phyloP scores from a whole-genome alignment of 2,888 invertebrate genomes.

The Apodemia duryi region DNA sequence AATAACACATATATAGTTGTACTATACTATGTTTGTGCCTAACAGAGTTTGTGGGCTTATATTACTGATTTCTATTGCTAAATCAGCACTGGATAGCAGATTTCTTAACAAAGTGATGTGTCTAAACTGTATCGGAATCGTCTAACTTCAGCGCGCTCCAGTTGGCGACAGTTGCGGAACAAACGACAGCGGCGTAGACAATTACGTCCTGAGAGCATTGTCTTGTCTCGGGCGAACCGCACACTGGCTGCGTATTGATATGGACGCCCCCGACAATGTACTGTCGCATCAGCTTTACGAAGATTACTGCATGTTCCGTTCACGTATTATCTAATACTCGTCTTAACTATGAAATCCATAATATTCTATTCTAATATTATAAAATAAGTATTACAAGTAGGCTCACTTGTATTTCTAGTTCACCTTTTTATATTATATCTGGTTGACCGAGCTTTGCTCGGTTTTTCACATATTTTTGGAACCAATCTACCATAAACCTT shows the following conservation, averaged over 20 bases:
- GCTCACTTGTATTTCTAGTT: no score
- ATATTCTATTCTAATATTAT: no score
- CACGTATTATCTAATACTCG: neutral
- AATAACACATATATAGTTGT: no score
- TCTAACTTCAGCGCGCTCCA: slow-evolving; percentile 9
- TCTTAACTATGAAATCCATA: no score
- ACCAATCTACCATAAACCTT: no score
- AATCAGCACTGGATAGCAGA: neutral
- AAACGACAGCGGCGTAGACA: slow-evolving; percentile 19
- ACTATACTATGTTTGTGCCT: no score
- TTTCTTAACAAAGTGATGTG: neutral
- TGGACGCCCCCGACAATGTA: slow-evolving; percentile 18
- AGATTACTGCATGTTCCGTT: neutral
- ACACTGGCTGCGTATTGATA: slow-evolving; percentile 26
- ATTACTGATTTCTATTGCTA: no score
- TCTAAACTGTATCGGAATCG: neutral
- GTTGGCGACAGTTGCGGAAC: slow-evolving; percentile 27
- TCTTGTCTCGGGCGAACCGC: slow-evolving; percentile 41
- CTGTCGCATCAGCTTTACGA: neutral
- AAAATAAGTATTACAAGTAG: no score
- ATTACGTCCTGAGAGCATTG: slow-evolving; percentile 49
- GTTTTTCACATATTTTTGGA: no score
- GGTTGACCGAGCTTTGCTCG: no score
- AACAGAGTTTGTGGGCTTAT: no score
- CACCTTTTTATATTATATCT: no score